Evolutionary conservation across 1,140 invertebrate species (phyloP).

Genomic region (Meloidogyne exigua): DNA sequence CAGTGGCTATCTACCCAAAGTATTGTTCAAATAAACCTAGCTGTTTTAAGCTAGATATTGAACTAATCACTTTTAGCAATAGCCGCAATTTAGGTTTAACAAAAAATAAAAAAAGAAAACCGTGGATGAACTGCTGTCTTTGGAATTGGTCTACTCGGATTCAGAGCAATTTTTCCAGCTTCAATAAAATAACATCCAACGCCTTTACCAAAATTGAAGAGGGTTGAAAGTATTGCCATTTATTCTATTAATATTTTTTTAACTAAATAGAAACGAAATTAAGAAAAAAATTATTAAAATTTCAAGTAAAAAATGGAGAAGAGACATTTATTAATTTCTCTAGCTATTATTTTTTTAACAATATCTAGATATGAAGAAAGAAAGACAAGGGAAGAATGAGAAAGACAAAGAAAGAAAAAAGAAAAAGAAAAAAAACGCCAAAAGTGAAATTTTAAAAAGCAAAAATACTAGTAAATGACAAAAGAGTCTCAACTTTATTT

Average conservation of each 20-base stretch:
- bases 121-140: conserved; percentile 9
- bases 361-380: background rate
- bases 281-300: background rate
- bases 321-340: background rate
- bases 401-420: too few relatives aligned
- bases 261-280: background rate
- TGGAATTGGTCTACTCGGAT: conserved; percentile 17
- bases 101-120: conserved; percentile 20
- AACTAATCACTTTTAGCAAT: too few relatives aligned
- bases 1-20: too few relatives aligned
- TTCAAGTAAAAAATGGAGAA: background rate
- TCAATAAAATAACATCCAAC: conserved; percentile 9
- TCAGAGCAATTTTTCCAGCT: conserved; percentile 7
- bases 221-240: conserved; percentile 1
- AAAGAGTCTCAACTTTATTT: too few relatives aligned
- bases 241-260: too few relatives aligned
- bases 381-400: too few relatives aligned
- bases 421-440: too few relatives aligned
- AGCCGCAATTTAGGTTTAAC: too few relatives aligned
- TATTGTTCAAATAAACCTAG: too few relatives aligned
- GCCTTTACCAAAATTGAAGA: conserved; percentile 14
- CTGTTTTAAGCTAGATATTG: too few relatives aligned
- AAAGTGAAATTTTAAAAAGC: too few relatives aligned
- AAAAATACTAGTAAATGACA: too few relatives aligned
- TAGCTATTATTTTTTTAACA: background rate